Conservation (phyloP, 2,797 vertebrate genomes). For the Cirrhinus molitorella region DNA sequence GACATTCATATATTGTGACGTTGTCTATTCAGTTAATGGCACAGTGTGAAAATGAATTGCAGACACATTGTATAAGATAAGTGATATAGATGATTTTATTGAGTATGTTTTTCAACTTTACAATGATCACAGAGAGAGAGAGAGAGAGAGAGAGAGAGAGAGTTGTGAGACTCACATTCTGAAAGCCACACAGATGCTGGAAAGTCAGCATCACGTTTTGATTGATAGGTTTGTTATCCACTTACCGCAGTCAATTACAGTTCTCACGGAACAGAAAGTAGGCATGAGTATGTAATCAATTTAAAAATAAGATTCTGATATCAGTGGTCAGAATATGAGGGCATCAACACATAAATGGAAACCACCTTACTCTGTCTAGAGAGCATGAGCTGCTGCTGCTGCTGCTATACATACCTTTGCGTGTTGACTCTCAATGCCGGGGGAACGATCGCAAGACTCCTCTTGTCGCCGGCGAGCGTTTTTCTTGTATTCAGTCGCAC, state of each 20-base stretch:
- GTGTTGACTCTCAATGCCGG: background rate
- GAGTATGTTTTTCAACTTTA: slow-evolving; percentile 30
- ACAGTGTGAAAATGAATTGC: slow-evolving; percentile 18
- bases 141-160: slow-evolving; percentile 1
- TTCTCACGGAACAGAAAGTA: background rate
- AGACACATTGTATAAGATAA: slow-evolving; percentile 16
- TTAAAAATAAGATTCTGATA: background rate
- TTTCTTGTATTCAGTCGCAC: background rate
- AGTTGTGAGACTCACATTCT: background rate
- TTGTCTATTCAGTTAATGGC: background rate
- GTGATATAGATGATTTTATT: slow-evolving; percentile 48
- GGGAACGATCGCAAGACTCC: slow-evolving; percentile 8
- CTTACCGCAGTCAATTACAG: slow-evolving; percentile 1
- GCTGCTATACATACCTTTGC: slow-evolving; percentile 22
- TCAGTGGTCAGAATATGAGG: background rate
- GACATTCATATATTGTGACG: slow-evolving; percentile 10
- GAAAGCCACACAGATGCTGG: slow-evolving; percentile 3
- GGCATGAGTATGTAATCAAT: background rate
- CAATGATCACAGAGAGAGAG: background rate
- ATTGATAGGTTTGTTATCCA: slow-evolving; percentile 27
- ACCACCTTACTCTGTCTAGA: background rate
- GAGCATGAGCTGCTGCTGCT: background rate
- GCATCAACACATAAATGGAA: background rate
- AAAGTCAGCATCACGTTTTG: slow-evolving; percentile 8
- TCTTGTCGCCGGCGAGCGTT: background rate